Conservation (phyloP, 2,888 invertebrate genomes). For the Pyrrhosoma nymphula region DNA sequence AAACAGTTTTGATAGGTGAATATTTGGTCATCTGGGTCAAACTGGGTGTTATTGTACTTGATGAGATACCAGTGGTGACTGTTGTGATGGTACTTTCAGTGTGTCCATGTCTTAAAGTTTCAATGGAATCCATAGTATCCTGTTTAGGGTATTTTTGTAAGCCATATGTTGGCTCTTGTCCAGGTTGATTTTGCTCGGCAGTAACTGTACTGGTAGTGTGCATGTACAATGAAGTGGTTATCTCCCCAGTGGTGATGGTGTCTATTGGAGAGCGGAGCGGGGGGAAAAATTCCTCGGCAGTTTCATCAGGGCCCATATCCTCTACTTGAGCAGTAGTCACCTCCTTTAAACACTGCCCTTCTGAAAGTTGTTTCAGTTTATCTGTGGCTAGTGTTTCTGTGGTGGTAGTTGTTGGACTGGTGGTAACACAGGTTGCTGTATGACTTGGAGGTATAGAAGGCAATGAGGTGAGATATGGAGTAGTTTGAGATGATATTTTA, state of each 20-base stretch:
- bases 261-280: slow-evolving; percentile 59
- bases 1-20: slow-evolving; percentile 62
- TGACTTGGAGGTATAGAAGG: slow-evolving; percentile 25
- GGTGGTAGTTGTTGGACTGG: slow-evolving; percentile 31
- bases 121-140: slow-evolving; percentile 26
- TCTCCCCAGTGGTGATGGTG: slow-evolving; percentile 53
- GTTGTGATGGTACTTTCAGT: slow-evolving; percentile 59
- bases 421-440: slow-evolving; percentile 24
- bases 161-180: slow-evolving; percentile 37
- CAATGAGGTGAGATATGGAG: slow-evolving; percentile 26
- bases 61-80: slow-evolving; percentile 50
- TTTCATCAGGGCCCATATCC: slow-evolving; percentile 44
- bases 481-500: neutral
- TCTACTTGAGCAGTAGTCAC: neutral
- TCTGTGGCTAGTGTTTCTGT: slow-evolving; percentile 62
- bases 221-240: slow-evolving; percentile 46
- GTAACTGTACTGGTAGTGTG: slow-evolving; percentile 52
- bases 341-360: neutral
- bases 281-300: slow-evolving; percentile 47
- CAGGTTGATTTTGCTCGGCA: slow-evolving; percentile 48
- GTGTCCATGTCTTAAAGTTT: slow-evolving; percentile 62
- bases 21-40: slow-evolving; percentile 65
- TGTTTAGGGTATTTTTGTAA: slow-evolving; percentile 50
- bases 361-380: slow-evolving; percentile 30
- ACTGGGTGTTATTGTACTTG: slow-evolving; percentile 52